Percentiles rank a stretch among this genome's conserved stretches.
Conservation (phyloP, 2,113 vertebrate species). For the Cyrtonyx montezumae region DNA sequence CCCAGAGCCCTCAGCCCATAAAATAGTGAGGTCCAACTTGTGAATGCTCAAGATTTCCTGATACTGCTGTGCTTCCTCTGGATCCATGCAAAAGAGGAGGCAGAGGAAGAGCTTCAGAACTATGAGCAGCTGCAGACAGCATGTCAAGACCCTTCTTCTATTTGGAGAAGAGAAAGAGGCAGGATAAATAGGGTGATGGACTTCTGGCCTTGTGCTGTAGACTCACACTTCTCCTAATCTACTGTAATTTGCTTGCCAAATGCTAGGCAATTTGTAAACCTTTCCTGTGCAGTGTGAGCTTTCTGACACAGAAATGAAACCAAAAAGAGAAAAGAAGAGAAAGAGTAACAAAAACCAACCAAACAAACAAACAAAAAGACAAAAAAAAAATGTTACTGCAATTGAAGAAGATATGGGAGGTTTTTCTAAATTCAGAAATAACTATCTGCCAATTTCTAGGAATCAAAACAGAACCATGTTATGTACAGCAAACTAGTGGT, state of each 20-base stretch:
- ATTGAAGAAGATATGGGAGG: not conserved
- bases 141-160: not conserved
- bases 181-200: not conserved
- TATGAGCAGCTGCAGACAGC: not conserved
- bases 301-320: not conserved
- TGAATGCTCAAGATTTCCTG: not conserved
- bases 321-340: not conserved
- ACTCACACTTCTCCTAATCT: not conserved
- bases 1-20: not conserved
- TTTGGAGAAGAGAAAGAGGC: not conserved
- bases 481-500: not conserved
- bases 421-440: not conserved
- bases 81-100: not conserved
- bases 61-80: not conserved
- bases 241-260: not conserved
- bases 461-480: fast-evolving
- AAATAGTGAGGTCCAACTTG: not conserved
- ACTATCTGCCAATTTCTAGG: not conserved
- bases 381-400: not conserved
- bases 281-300: not conserved
- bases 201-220: not conserved
- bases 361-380: not conserved
- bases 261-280: not conserved
- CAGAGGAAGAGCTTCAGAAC: not conserved
- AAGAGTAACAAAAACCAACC: not conserved